Base-by-base conservation (phyloP, 2,113 vertebrate species). In the Cryptomyrus ogoouensis region DNA sequence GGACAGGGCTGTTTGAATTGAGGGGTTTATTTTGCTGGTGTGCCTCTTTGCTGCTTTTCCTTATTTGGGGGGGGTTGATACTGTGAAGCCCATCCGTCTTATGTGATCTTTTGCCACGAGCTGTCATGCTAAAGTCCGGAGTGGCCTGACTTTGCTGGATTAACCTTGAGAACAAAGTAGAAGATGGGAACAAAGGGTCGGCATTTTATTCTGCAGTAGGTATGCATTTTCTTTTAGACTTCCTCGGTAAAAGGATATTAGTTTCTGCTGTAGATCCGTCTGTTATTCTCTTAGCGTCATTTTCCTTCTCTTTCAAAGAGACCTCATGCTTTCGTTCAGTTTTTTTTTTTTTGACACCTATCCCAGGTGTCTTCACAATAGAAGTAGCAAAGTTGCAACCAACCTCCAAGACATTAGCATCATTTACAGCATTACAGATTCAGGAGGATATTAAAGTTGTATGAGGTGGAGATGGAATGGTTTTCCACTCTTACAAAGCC, bases 51-150 rank as follows among this genome's bases (percentile, higher is more conserved):
- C 50, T 90, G 87, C 52, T 91, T 89, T 90, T 90, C 56, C 86
- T 52, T 83, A 56, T 83, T 62, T 88, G 35, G 87, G 52, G 56
- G 74, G 13, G 46, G 70, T 74, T 83, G 89, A 91, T 88, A 52
- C 83, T 87, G 47, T 90, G 89, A 83, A 80, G 84, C 50, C 56
- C 88, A 89, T 83, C 52, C 56, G 27, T 91, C 90, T 89, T 88
- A 44, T 31, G 58, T 90, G 91, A 66, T 84, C 87, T 91, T 91
- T 92, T 90, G 85, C 70, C 88, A 85, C 17, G 74, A 85, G 91
- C 88, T 91, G 90, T 88, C 88, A 88, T 58, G 80, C 58, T 89
- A 50, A 47, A 90, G 21, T 47, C 24, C 50, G 87, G 66, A 13
- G 47, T 70, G 46, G 87, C 70, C 6, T 47, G 85, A 56, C 31